phyloP scores from a whole-genome alignment of 2,888 invertebrate genomes.

The Rambutsinella grinnellia region DNA sequence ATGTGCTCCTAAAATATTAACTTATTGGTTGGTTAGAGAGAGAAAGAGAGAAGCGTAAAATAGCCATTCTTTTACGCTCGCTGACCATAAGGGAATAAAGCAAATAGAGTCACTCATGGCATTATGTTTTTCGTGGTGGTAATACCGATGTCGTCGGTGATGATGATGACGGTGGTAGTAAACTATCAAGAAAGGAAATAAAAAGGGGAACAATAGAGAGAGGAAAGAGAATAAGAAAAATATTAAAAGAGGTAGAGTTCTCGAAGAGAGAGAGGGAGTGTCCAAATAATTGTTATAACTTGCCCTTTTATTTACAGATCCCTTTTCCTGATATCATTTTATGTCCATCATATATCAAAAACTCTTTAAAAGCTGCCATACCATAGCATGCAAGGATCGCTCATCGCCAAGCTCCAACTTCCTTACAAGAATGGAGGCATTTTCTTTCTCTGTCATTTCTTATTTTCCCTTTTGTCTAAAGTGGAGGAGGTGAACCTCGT shows the following conservation, averaged over 20 bases:
- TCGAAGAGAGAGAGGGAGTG: slow-evolving; percentile 40
- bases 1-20: no score
- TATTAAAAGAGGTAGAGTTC: neutral
- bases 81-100: no score
- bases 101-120: no score
- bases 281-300: slow-evolving; percentile 60
- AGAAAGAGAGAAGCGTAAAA: no score
- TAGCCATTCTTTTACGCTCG: no score
- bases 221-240: slow-evolving; percentile 1
- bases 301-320: slow-evolving; percentile 62
- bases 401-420: slow-evolving; percentile 8
- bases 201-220: slow-evolving; percentile 11
- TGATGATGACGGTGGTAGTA: neutral
- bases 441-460: neutral
- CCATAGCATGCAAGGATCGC: slow-evolving; percentile 7
- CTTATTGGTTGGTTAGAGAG: no score
- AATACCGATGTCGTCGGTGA: neutral
- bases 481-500: no score
- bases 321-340: slow-evolving; percentile 56
- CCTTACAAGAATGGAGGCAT: neutral
- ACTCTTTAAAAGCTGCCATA: slow-evolving; percentile 27
- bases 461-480: no score
- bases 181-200: neutral
- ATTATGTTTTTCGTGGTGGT: neutral
- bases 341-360: slow-evolving; percentile 61